phyloP scores from a whole-genome alignment of 2,888 invertebrate genomes.

The Drosophila hamatofila region DNA sequence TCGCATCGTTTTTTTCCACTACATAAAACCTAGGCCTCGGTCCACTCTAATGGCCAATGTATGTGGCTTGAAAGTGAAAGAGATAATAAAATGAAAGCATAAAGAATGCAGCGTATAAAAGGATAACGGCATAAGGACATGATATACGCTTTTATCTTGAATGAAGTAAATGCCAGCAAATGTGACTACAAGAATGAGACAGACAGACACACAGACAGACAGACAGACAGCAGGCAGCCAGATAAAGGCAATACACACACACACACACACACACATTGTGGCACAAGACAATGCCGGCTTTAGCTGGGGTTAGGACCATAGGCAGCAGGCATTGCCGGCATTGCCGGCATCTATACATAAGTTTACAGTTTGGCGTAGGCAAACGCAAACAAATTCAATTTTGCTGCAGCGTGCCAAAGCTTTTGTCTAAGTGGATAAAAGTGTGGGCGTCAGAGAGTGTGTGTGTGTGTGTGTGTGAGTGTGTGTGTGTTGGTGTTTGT shows the following conservation, averaged over 20 bases:
- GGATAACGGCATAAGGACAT: slow-evolving; percentile 63
- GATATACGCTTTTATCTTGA: slow-evolving; percentile 62
- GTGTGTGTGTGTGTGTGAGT: slow-evolving; percentile 13
- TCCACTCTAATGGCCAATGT: slow-evolving; percentile 42
- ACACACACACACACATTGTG: slow-evolving; percentile 23
- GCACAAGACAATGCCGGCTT: slow-evolving; percentile 52
- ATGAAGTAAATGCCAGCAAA: slow-evolving; percentile 48
- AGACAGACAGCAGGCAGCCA: not conserved
- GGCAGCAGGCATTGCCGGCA: slow-evolving; percentile 5
- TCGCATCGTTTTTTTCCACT: slow-evolving; percentile 51
- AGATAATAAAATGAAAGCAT: slow-evolving; percentile 66
- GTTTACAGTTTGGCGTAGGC: slow-evolving; percentile 29
- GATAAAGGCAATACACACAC: slow-evolving; percentile 52
- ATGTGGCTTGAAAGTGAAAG: slow-evolving; percentile 42
- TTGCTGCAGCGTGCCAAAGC: slow-evolving; percentile 36
- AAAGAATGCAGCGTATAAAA: slow-evolving; percentile 64
- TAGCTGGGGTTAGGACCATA: slow-evolving; percentile 1
- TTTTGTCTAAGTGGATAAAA: slow-evolving; percentile 50
- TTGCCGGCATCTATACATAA: slow-evolving; percentile 11
- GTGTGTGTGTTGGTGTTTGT: slow-evolving; percentile 14
- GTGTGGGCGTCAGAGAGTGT: slow-evolving; percentile 9
- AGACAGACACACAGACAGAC: slow-evolving; percentile 5
- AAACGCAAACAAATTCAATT: slow-evolving; percentile 71
- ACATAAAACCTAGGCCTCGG: slow-evolving; percentile 54
- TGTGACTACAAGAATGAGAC: slow-evolving; percentile 33